Evolutionary conservation across 2,888 invertebrate species (phyloP).

Genomic region (Actias luna): DNA sequence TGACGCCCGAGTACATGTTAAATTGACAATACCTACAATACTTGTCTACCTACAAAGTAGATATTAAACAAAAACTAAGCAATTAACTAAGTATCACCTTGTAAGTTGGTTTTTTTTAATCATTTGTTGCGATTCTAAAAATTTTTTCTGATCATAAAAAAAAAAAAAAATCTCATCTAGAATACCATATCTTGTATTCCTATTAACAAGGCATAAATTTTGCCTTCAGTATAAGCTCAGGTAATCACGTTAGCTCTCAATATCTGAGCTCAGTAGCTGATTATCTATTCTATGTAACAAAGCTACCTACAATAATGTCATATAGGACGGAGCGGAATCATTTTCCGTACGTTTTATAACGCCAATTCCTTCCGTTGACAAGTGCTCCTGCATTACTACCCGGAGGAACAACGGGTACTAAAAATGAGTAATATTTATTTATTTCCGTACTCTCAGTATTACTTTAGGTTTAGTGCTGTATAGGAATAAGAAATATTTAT

Average conservation of each 20-base stretch:
- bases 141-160: no score
- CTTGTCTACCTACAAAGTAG: no score
- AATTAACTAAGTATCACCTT: no score
- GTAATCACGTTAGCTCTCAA: not conserved
- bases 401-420: constrained; percentile 22
- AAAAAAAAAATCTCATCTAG: no score
- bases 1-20: no score
- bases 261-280: not conserved
- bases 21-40: no score
- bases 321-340: constrained; percentile 1
- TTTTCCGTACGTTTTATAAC: constrained; percentile 34
- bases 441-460: constrained; percentile 12
- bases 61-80: no score
- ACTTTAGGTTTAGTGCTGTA: constrained; percentile 2
- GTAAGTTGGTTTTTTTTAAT: no score
- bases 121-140: no score
- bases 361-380: constrained; percentile 37
- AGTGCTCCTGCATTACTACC: constrained; percentile 31
- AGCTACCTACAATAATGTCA: constrained; percentile 8
- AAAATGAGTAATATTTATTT: constrained; percentile 29
- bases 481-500: not conserved
- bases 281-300: not conserved
- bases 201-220: not conserved
- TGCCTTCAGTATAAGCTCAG: not conserved
- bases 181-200: no score